phyloP scores from a whole-genome alignment of 2,113 vertebrate genomes.

The Athene cunicularia region DNA sequence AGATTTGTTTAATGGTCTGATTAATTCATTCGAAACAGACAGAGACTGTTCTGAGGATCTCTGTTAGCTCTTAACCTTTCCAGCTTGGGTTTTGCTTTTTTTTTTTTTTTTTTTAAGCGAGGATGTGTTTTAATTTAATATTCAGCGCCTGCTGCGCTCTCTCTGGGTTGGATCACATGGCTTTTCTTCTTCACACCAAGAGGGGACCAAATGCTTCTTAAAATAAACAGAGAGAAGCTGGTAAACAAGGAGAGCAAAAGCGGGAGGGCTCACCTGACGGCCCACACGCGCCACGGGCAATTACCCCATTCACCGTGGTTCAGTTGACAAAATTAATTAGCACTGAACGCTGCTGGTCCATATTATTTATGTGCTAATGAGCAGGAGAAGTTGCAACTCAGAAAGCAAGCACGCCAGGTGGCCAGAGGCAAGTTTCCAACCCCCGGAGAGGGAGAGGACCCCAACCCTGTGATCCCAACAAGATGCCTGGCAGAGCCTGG shows the following conservation, averaged over 20 bases:
- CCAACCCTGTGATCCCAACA: rapidly evolving
- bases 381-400: constrained; percentile 1
- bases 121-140: constrained; percentile 71
- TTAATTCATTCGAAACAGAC: constrained; percentile 80
- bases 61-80: constrained; percentile 75
- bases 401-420: neutral
- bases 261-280: neutral
- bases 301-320: constrained; percentile 55
- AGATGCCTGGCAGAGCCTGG: neutral
- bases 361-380: constrained; percentile 52
- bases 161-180: constrained; percentile 13
- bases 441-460: neutral
- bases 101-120: neutral
- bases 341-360: constrained; percentile 14
- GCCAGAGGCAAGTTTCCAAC: neutral
- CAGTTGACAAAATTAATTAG: constrained; percentile 74
- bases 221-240: constrained; percentile 47
- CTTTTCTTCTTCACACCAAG: neutral
- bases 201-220: constrained; percentile 48
- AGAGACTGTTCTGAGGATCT: constrained; percentile 62
- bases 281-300: neutral
- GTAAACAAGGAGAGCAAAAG: constrained; percentile 30
- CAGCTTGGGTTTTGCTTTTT: constrained; percentile 20
- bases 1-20: constrained; percentile 79
- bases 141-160: constrained; percentile 52